These are phyloP conservation scores for Prunella strophiata DNA, from an alignment of 2,797 vertebrate species.

Conservation along the genomic window DNA sequence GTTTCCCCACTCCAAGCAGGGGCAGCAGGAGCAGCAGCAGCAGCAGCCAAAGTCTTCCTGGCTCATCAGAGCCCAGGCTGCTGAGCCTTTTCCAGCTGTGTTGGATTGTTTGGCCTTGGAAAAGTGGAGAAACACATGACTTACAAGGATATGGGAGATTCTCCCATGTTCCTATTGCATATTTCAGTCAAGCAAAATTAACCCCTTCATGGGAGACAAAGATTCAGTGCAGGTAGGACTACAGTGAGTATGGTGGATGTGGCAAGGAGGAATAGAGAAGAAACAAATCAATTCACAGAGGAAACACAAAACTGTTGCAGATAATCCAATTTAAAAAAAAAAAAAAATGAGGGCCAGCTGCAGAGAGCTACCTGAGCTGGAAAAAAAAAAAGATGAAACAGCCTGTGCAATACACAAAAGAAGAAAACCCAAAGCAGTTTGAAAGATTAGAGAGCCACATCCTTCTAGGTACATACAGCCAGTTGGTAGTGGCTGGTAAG, in stretches of 20 bases:
- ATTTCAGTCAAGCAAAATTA: background rate
- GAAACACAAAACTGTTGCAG: background rate
- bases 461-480: background rate
- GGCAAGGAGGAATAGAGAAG: background rate
- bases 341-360: background rate
- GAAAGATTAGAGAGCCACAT: background rate
- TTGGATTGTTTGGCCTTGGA: background rate
- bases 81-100: background rate
- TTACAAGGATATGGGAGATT: background rate
- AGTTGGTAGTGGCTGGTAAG: background rate
- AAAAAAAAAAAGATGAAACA: background rate
- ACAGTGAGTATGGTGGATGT: accelerated
- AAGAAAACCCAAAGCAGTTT: background rate
- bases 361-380: background rate
- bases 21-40: background rate
- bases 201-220: background rate
- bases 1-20: background rate
- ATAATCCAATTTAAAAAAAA: background rate
- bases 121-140: slow-evolving; percentile 1
- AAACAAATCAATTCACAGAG: background rate
- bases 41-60: background rate
- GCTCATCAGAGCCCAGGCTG: background rate
- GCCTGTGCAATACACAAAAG: background rate
- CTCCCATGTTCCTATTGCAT: background rate
- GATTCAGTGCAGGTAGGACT: background rate